Conservation (phyloP, 30 jellyfish, hydroid and myxozoan species). For the Cassiopea xamachana region DNA sequence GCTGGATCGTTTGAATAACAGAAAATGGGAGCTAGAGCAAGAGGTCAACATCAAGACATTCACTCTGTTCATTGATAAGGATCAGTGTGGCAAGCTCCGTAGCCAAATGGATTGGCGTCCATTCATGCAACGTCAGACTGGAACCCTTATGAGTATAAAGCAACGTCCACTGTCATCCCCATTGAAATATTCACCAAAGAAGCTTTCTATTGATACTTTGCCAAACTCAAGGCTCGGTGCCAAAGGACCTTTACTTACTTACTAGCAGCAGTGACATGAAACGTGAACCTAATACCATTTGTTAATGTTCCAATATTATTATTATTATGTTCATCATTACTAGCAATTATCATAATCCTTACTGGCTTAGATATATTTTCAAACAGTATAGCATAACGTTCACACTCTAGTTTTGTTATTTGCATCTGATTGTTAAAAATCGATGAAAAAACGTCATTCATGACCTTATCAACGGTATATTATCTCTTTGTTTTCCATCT, state of each 20-base stretch:
- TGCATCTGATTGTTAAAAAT: too few relatives aligned
- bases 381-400: too few relatives aligned
- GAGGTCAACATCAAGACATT: conserved; percentile 72
- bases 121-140: conserved; percentile 66
- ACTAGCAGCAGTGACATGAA: neutral
- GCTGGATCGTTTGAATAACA: conserved; percentile 60
- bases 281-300: neutral
- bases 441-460: too few relatives aligned
- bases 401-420: too few relatives aligned
- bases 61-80: conserved; percentile 70
- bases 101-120: conserved; percentile 82
- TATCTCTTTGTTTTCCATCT: too few relatives aligned
- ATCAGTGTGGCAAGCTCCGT: conserved; percentile 77
- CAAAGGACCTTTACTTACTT: conserved; percentile 63
- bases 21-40: conserved; percentile 81
- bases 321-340: too few relatives aligned
- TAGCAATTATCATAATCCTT: too few relatives aligned
- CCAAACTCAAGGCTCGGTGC: conserved; percentile 59
- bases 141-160: conserved; percentile 56
- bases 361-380: too few relatives aligned
- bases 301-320: neutral
- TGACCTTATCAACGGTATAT: too few relatives aligned
- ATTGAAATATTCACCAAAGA: conserved; percentile 62
- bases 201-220: conserved; percentile 71
- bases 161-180: conserved; percentile 65